Conservation (phyloP, 2,797 vertebrate species). For the Ctenosaura bakeri region DNA sequence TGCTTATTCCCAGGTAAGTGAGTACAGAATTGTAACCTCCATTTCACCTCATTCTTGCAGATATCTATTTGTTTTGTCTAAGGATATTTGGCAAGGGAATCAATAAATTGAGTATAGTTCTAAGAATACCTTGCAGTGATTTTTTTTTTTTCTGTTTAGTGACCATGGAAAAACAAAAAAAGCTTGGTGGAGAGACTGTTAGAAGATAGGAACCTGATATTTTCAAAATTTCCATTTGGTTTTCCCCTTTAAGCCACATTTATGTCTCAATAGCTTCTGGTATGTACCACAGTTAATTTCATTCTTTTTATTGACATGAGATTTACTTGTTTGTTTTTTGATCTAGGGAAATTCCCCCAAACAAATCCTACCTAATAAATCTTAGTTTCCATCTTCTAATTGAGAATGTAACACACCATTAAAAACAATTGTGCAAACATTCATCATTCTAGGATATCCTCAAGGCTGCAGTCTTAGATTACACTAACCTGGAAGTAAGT, state of each 20-base stretch:
- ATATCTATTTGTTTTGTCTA: too few relatives aligned
- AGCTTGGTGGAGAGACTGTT: too few relatives aligned
- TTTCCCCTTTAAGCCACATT: too few relatives aligned
- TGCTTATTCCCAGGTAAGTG: not conserved
- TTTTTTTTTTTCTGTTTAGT: too few relatives aligned
- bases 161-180: too few relatives aligned
- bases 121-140: too few relatives aligned
- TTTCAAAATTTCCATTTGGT: too few relatives aligned
- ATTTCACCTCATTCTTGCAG: too few relatives aligned
- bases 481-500: not conserved
- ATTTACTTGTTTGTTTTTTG: not conserved
- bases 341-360: not conserved
- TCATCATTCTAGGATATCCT: not conserved
- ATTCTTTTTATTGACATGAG: not conserved
- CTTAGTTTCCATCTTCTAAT: not conserved
- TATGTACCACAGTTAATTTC: not conserved
- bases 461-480: not conserved
- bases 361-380: not conserved
- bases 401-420: not conserved
- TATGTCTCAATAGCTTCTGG: not conserved
- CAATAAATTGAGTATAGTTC: too few relatives aligned
- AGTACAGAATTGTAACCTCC: too few relatives aligned
- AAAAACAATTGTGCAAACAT: not conserved
- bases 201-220: too few relatives aligned
- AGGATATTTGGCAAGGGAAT: too few relatives aligned